phyloP scores from a whole-genome alignment of 92 coral and sea anemone species.

The Umimayanthus chanpuru region DNA sequence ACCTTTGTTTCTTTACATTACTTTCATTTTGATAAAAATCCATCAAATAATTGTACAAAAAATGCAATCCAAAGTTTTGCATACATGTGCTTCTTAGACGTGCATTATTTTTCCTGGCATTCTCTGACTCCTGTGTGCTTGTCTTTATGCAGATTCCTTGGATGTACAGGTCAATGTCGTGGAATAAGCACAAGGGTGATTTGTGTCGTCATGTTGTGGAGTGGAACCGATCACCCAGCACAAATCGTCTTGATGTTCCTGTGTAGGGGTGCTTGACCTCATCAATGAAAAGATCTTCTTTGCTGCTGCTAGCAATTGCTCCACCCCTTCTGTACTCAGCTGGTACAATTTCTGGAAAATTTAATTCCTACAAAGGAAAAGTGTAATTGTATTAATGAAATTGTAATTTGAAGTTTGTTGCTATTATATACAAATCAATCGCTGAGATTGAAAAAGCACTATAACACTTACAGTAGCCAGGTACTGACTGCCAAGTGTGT shows the following conservation, averaged over 20 bases:
- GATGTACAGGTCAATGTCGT: constrained; percentile 37
- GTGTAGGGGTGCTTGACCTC: neutral
- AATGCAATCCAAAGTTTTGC: constrained; percentile 46
- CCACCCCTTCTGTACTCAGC: too few species aligned
- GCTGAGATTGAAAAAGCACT: too few species aligned
- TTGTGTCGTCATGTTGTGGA: constrained; percentile 36
- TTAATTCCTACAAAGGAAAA: too few species aligned
- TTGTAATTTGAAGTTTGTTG: too few species aligned
- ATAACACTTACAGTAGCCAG: too few species aligned
- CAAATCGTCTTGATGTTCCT: constrained; percentile 27
- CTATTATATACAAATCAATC: too few species aligned
- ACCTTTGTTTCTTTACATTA: too few species aligned
- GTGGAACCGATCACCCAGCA: constrained; percentile 51
- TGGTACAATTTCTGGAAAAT: too few species aligned
- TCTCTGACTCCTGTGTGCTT: constrained; percentile 46
- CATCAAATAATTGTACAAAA: constrained; percentile 43
- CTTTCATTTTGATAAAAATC: constrained; percentile 50
- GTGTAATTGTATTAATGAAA: too few species aligned
- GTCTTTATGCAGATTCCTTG: constrained; percentile 46
- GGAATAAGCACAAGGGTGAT: constrained; percentile 47
- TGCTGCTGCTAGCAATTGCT: too few species aligned
- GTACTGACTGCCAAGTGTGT: too few species aligned
- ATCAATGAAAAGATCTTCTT: neutral
- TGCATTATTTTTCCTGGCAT: constrained; percentile 24
- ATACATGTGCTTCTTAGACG: constrained; percentile 44